Evolutionary conservation across 2,113 vertebrate species (phyloP), one percentile per base, ranked within the genome.

Genomic region (Ailurus styani): DNA sequence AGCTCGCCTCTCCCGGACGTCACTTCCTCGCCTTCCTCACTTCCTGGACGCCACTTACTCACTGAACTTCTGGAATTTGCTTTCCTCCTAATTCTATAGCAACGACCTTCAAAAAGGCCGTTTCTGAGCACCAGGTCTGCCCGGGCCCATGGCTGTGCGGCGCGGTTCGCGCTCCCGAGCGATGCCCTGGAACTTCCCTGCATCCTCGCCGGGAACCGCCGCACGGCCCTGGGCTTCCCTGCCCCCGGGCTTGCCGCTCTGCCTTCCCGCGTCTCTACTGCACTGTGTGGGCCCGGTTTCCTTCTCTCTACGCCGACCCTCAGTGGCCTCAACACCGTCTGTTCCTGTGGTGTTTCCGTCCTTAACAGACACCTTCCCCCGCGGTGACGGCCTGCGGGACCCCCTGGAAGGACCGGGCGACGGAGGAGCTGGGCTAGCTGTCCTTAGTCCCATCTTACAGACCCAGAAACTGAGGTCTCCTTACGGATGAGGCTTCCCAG

Each of bases 91-190:
- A 20, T 15, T 55, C 27, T 29, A 7, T 34, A 12, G 54, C 85
- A 54, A 9, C 17, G 14, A 2, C 15, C 10, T 31, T 45, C 82
- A 54, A n/a, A 37, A 42, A 47, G 13, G 31, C 40, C 13, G 0
- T 18, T 91, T 52, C 18, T 2, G 10, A 77, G 23, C 5, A 7
- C 50, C 42, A 52, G 5, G 7, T 52, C 20, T 12, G 29, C 40
- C 14, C 8, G 3, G 3, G 12, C 72, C 72, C 68, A 0, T 7
- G 3, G 66, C 7, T 68, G 34, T n/a, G 7, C 34, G n/a, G n/a
- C 1, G 64, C 3, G 1, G 15, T n/a, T 23, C 1, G 1, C 3
- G 15, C 42, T 1, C 34, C 62, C 29, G 0, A 8, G 9, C 2
- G 1, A 20, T 0, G 8, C 3, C 47, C 45, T 7, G 4, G 34